phyloP scores from a whole-genome alignment of 2,888 invertebrate species.

The Eristalinus aeneus region DNA sequence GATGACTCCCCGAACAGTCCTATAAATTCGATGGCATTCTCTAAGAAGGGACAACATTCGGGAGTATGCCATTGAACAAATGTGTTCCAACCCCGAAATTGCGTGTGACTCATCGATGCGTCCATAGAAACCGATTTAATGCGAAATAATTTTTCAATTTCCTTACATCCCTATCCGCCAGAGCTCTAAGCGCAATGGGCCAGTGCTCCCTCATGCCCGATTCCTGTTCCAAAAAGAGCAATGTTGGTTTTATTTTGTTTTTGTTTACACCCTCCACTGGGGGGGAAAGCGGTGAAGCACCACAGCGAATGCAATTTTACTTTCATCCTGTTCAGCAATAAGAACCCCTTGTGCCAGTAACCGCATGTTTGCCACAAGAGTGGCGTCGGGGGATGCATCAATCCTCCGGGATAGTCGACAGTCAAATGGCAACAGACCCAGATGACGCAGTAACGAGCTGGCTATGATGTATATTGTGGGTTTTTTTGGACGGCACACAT shows the following conservation, averaged over 20 bases:
- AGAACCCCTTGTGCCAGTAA: not conserved
- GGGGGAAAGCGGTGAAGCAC: constrained; percentile 28
- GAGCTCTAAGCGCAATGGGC: not conserved
- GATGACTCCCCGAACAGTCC: not conserved
- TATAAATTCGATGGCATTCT: not conserved
- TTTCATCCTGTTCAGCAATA: constrained; percentile 36
- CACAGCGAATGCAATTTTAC: constrained; percentile 59
- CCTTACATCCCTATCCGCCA: not conserved
- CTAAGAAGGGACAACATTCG: not conserved
- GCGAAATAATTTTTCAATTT: constrained; percentile 39
- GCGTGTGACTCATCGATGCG: constrained; percentile 62
- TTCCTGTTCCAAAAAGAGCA: constrained; percentile 24
- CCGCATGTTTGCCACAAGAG: not conserved
- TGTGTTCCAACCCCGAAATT: constrained; percentile 14
- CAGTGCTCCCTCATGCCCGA: not conserved
- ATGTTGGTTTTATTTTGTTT: constrained; percentile 18
- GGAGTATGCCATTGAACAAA: not conserved
- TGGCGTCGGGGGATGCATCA: not conserved
- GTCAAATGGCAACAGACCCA: constrained; percentile 13
- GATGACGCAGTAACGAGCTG: not conserved
- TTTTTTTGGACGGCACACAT: constrained; percentile 10
- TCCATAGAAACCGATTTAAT: constrained; percentile 55
- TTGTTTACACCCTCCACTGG: constrained; percentile 4
- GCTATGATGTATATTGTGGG: not conserved
- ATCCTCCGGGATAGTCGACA: constrained; percentile 18